These are phyloP conservation scores for Trissoscelio sp. DNA, from an alignment of 2,888 invertebrate species.

Conservation along the genomic window DNA sequence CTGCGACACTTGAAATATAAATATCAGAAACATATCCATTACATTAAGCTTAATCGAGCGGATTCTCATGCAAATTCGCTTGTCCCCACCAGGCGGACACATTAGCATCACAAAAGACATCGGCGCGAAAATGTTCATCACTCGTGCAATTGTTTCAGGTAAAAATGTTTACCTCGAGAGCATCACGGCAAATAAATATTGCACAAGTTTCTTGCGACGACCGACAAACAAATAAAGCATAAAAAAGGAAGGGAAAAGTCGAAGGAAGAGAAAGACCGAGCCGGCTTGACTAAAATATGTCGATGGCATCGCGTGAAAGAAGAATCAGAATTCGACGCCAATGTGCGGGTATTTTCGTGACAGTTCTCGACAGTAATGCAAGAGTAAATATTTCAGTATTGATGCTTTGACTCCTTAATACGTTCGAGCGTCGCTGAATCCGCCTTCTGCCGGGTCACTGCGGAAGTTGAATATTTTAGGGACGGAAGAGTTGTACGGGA, in stretches of 20 bases:
- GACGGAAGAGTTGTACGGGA: conserved; percentile 63
- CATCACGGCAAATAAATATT: conserved; percentile 20
- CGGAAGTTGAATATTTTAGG: conserved; percentile 70
- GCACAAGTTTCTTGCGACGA: neutral
- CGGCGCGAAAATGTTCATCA: conserved; percentile 47
- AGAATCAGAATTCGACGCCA: conserved; percentile 55
- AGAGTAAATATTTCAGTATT: conserved; percentile 66
- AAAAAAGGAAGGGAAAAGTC: conserved; percentile 10
- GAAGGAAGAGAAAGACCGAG: conserved; percentile 1
- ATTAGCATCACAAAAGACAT: conserved; percentile 57
- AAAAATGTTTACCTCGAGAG: conserved; percentile 5
- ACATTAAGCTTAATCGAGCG: conserved; percentile 53
- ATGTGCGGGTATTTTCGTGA: conserved; percentile 53
- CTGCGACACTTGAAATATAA: conserved; percentile 37
- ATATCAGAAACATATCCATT: conserved; percentile 59
- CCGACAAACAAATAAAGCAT: conserved; percentile 15
- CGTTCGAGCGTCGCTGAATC: conserved; percentile 61
- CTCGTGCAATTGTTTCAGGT: conserved; percentile 31
- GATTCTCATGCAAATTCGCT: conserved; percentile 58
- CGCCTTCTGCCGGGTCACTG: conserved; percentile 68
- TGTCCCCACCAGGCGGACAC: neutral
- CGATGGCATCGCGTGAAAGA: conserved; percentile 43
- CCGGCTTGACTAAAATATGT: conserved; percentile 42
- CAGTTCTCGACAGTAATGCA: conserved; percentile 59
- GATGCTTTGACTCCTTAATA: conserved; percentile 67